phyloP scores from a whole-genome alignment of 2,113 vertebrate genomes.

The Rafetus swinhoei region DNA sequence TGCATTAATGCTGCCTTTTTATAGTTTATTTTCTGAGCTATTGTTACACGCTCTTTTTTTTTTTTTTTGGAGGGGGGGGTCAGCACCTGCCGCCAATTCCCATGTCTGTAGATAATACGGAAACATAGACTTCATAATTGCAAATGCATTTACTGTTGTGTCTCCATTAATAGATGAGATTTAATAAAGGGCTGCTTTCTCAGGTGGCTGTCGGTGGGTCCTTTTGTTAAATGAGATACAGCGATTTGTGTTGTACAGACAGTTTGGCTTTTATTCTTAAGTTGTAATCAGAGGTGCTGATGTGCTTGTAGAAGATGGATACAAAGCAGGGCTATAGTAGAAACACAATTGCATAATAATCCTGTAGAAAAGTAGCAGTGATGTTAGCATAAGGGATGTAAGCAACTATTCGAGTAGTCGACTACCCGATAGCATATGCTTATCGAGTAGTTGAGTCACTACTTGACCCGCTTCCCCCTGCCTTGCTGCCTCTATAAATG shows the following conservation, averaged over 20 bases:
- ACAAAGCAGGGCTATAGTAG: background rate
- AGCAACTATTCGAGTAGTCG: no score
- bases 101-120: background rate
- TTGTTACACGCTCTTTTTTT: background rate
- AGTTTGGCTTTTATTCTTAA: conserved; percentile 11
- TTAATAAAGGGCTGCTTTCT: conserved; percentile 6
- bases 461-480: no score
- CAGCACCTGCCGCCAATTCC: background rate
- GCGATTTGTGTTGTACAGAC: background rate
- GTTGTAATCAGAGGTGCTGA: conserved; percentile 38
- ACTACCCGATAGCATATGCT: no score
- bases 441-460: no score
- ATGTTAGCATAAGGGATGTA: background rate
- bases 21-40: background rate
- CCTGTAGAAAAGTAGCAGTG: conserved; percentile 18
- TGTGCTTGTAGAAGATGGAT: background rate
- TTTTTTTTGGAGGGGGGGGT: no score
- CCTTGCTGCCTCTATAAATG: no score
- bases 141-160: background rate
- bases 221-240: conserved; percentile 9
- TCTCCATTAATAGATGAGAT: conserved; percentile 15
- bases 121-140: background rate
- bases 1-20: background rate
- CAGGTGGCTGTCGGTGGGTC: background rate
- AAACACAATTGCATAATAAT: conserved; percentile 1